Conservation (phyloP, 2,888 invertebrate species). For the Scotopteryx bipunctaria region DNA sequence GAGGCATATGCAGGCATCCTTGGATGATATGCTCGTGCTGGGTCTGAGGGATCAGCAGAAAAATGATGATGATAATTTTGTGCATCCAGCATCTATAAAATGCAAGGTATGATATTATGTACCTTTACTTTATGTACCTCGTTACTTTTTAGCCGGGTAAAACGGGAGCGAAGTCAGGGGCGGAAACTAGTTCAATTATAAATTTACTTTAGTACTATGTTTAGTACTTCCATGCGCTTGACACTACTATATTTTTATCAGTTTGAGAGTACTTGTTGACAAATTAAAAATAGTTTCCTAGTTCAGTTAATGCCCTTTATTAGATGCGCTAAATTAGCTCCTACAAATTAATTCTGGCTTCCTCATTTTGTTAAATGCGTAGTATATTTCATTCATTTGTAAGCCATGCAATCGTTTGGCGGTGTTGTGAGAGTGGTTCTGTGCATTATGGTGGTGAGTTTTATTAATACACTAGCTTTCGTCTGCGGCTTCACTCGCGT, state of each 20-base stretch:
- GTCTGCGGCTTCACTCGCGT: too few species aligned
- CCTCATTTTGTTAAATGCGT: constrained; percentile 6
- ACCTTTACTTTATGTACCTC: too few species aligned
- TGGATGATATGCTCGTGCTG: constrained; percentile 84
- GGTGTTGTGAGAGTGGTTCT: constrained; percentile 25
- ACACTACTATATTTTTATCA: too few species aligned
- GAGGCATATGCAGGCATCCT: constrained; percentile 74
- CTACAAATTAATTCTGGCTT: constrained; percentile 4
- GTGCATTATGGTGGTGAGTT: constrained; percentile 22
- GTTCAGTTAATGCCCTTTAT: constrained; percentile 10
- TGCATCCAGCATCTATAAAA: constrained; percentile 72
- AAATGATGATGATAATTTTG: constrained; percentile 70
- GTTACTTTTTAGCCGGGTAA: too few species aligned
- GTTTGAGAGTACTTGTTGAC: too few species aligned
- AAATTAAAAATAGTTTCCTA: background rate
- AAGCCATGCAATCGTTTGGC: constrained; percentile 16
- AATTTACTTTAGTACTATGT: too few species aligned
- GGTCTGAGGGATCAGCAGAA: constrained; percentile 56
- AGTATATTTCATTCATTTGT: constrained; percentile 6
- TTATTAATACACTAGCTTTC: too few species aligned
- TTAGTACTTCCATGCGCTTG: too few species aligned
- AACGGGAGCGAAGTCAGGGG: too few species aligned
- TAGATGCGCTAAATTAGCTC: background rate
- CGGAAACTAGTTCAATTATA: too few species aligned
- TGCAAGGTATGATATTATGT: constrained; percentile 58